A percentile compares a stretch with the other conserved stretches of the same genome.
Evolutionary conservation across 2,113 vertebrate species (phyloP).

Genomic region (cattle (Bos taurus)): DNA sequence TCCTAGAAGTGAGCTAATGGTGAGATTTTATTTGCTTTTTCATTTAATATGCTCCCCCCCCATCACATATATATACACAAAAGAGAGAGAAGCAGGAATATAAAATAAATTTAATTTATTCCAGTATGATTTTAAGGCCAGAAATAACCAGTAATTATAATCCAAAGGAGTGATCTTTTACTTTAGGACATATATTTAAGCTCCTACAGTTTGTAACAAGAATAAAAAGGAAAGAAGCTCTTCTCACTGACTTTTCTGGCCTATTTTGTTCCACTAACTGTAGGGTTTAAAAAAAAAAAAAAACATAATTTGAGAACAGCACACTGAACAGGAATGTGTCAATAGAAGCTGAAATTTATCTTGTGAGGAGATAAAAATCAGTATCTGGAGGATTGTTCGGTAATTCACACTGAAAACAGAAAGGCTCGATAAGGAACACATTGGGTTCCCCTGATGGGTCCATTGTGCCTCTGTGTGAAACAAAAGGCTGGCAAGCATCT

Average conservation of each 20-base stretch:
- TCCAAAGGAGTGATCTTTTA: background rate
- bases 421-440: constrained; percentile 50
- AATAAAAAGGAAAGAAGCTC: background rate
- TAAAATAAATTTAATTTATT: constrained; percentile 6
- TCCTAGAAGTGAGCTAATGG: background rate
- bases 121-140: background rate
- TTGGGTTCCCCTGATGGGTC: background rate
- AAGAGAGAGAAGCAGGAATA: background rate
- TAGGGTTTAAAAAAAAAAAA: background rate
- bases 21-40: background rate
- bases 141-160: background rate
- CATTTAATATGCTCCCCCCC: background rate
- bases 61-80: background rate
- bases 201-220: background rate
- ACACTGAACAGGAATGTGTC: constrained; percentile 43
- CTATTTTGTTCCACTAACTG: background rate
- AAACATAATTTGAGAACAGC: constrained; percentile 50
- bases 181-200: background rate
- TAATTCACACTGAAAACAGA: constrained; percentile 61
- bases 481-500: constrained; percentile 45
- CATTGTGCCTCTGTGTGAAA: constrained; percentile 29
- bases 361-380: constrained; percentile 68
- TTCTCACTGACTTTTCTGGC: background rate
- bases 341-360: constrained; percentile 51
- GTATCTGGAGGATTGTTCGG: constrained; percentile 59